Evolutionary conservation across 2,113 vertebrate genomes (phyloP), one percentile per base, ranked within the genome.

Genomic region (Progne subis): DNA sequence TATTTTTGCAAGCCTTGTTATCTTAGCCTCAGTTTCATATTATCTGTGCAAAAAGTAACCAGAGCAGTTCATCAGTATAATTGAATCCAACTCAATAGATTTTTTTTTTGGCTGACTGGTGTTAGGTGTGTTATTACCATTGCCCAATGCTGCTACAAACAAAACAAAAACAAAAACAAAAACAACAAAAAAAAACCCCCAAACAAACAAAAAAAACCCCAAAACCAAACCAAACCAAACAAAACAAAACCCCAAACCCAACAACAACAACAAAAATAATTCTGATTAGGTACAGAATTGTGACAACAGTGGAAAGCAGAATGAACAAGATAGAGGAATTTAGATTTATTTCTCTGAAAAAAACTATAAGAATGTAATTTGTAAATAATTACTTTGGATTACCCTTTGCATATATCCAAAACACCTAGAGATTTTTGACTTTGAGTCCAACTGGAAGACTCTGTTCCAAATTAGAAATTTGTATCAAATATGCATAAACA

Each of bases 1-100:
- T 94, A 63, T 78, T 95, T 86, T 75, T 77, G 50, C 25, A 93
- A 88, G 57, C 25, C 37, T 34, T 92, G 77, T 89, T 82, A 87
- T 82, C 39, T 60, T 55, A 86, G 46, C 31, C 50, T 75, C 56
- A 17, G 49, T 61, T 93, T 86, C 65, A 49, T 32, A 32, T 79
- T 90, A 81, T 70, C 43, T 84, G 76, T 34, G 52, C 59, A 78
- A 86, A 86, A 94, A 95, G 69, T 49, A 88, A 46, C 61, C 1
- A 1, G 28, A 53, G n/a, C 25, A 8, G 52, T 82, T 86, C 60
- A 81, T 80, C 41, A 64, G 28, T 88, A 29, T 71, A 87, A 76
- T 18, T 77, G 34, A 94, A 88, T 78, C 23, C 74, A 86, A 75
- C 81, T 59, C n/a, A 71, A 29, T 60, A 67, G 37, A 64, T 31